Percentiles rank a stretch among this genome's conserved stretches.
Conservation (phyloP, 1,140 invertebrate species). For the Mactra quadrangularis region DNA sequence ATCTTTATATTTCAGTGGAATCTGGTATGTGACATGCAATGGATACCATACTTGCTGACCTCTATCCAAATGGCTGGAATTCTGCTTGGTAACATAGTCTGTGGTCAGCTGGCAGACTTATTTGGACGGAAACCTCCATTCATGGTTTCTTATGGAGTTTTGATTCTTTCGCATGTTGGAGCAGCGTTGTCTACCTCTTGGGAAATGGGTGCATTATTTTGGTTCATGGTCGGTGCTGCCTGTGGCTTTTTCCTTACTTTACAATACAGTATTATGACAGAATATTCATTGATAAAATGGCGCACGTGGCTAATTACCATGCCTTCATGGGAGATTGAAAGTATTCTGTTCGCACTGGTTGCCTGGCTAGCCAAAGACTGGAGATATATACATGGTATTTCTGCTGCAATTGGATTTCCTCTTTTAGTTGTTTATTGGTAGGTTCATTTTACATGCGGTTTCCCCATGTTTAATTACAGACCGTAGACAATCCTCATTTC, state of each 20-base stretch:
- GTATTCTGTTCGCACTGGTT: conserved; percentile 33
- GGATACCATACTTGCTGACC: conserved; percentile 66
- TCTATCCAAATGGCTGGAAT: conserved; percentile 78
- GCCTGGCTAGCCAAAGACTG: conserved; percentile 62
- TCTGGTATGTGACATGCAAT: conserved; percentile 73
- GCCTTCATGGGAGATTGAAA: conserved; percentile 43
- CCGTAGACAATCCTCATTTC: background rate
- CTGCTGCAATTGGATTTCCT: conserved; percentile 6
- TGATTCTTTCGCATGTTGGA: conserved; percentile 58
- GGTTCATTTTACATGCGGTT: too few species aligned
- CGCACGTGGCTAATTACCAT: conserved; percentile 49
- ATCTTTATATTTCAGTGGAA: conserved; percentile 68
- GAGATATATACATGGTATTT: conserved; percentile 59
- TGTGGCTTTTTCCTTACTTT: conserved; percentile 51
- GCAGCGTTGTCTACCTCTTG: conserved; percentile 70
- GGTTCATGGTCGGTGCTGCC: conserved; percentile 72
- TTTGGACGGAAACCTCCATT: conserved; percentile 72
- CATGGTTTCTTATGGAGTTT: conserved; percentile 49
- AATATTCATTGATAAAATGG: conserved; percentile 54
- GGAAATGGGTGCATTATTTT: conserved; percentile 72
- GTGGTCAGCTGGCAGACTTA: conserved; percentile 71
- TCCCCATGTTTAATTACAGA: background rate
- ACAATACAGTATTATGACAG: conserved; percentile 33
- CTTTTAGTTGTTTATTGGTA: conserved; percentile 53
- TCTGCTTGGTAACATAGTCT: conserved; percentile 66